Evolutionary conservation across 2,888 invertebrate species (phyloP), one percentile per base, ranked within the genome.

Genomic region (Eupithecia dodoneata): DNA sequence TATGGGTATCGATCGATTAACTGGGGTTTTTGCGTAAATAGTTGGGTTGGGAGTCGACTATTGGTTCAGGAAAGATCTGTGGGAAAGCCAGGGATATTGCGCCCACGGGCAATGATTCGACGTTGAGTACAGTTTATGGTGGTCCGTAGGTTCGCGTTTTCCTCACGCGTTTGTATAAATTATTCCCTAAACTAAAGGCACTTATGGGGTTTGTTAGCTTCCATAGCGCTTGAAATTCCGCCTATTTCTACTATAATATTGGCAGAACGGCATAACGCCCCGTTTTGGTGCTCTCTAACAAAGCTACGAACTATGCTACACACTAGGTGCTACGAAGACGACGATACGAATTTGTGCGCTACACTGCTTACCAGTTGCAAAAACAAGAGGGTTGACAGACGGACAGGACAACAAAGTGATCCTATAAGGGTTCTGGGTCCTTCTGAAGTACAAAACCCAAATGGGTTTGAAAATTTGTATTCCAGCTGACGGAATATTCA

Each of bases 81-180:
- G 77, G 76, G 81, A 81, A 81, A 81, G 79, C 77, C 70, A 4
- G 75, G 75, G 77, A 72, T 80, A 83, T 78, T 74, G 72, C 55
- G 75, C 80, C 78, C 81, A 47, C n/a, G 81, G 79, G 76, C 74
- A 71, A 79, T 74, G 80, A 81, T 77, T 79, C 76, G 80, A 80
- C 81, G 80, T 81, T 83, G 78, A 74, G 49, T 69, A 79, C 74
- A 81, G 76, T 80, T 81, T 82, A 80, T 80, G 79, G 76, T 78
- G 47, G 79, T 72, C 74, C 76, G 74, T 78, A 79, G 78, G 75
- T 81, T 79, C 77, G 67, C 69, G 80, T 75, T 81, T 80, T 79
- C 75, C 76, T 79, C 44, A 75, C 72, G 70, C 65, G 59, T 72
- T 75, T 59, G 55, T 69, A 76, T 72, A 72, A 59, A 59, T 71